These are phyloP conservation scores for Myotis pilosus DNA, from an alignment of 2,797 vertebrate genomes.

Conservation along the genomic window DNA sequence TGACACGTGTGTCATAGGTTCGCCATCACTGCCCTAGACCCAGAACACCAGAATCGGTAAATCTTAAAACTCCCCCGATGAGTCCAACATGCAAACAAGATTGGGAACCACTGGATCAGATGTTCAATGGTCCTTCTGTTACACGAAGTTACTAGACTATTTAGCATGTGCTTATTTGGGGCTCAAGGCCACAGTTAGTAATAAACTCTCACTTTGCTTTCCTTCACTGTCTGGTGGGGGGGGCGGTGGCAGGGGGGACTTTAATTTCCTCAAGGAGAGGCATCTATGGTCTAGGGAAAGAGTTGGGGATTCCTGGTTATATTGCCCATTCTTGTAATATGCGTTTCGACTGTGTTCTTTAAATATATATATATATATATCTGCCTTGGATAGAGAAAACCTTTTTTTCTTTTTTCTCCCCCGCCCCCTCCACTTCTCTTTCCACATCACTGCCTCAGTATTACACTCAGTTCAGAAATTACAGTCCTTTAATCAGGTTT, in stretches of 20 bases:
- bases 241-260: background rate
- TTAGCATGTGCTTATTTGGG: background rate
- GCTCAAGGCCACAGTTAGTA: background rate
- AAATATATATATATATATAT: background rate
- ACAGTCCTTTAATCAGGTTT: conserved; percentile 54
- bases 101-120: background rate
- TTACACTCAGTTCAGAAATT: conserved; percentile 16
- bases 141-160: background rate
- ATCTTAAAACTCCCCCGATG: background rate
- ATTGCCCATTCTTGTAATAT: background rate
- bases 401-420: background rate
- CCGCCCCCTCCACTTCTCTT: background rate
- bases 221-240: background rate
- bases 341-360: background rate
- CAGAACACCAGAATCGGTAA: background rate
- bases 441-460: background rate
- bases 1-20: too few species aligned
- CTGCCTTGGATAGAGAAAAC: background rate
- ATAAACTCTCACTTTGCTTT: background rate
- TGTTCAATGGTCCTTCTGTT: background rate
- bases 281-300: background rate
- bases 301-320: background rate
- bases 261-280: background rate
- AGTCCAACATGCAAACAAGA: background rate
- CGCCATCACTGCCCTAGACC: background rate